Evolutionary conservation across 2,797 vertebrate genomes (phyloP), one percentile per base, ranked within the genome.

Genomic region (Melanotaenia boesemani): DNA sequence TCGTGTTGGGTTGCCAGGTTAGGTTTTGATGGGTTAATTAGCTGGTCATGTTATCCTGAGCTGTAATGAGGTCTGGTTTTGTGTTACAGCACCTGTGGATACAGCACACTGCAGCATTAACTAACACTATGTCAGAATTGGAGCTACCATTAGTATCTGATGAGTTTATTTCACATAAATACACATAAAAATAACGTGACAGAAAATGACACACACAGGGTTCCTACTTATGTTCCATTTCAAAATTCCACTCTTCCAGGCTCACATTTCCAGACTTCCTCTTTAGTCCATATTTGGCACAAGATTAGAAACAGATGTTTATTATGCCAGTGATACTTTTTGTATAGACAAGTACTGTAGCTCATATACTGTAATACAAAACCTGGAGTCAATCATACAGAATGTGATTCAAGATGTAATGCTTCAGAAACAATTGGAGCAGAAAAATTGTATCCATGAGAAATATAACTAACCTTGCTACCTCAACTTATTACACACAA

Each of bases 1-100:
- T 2, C 46, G 91, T 85, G 87, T 92, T 70, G 2, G 71, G 83
- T 93, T 83, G 83, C 89, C 69, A 81, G 88, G 79, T 84, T 80
- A 63, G 83, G 76, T 83, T 83, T 81, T 81, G 70, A 90, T 70
- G 80, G 71, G 76, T 34, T 70, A 80, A 80, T 86, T 81, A 84
- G 78, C 65, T 50, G 77, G 82, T 90, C 83, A 81, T 82, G 86
- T 88, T 56, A 84, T 87, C 81, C 79, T 82, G 83, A 81, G 68
- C 54, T 80, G 82, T 88, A 91, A 90, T 83, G 83, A 84, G 67
- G 61, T 39, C 69, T 77, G 32, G 86, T 85, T 67, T 90, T 78
- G 64, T 79, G 71, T 91, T 88, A 80, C 84, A 72, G 60, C 57
- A 77, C 71, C 68, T 66, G 30, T 63, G 68, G 55, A 46, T 61